Evolutionary conservation across 2,797 vertebrate species (phyloP).

Genomic region (Clarias platycephalus): DNA sequence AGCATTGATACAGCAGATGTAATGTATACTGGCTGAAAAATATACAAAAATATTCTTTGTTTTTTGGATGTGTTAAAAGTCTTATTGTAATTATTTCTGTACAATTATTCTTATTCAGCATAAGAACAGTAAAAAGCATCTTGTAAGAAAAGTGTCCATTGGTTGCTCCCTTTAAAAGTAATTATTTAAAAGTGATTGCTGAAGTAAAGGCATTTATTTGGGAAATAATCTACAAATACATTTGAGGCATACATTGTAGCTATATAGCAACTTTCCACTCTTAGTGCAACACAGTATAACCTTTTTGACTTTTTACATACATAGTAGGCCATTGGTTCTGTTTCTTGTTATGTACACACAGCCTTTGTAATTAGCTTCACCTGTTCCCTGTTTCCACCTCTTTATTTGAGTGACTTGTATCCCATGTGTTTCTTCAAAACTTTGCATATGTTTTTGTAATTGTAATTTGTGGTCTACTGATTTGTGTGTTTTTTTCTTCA

Average conservation of each 20-base stretch:
- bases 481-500: neutral
- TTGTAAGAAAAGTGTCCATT: neutral
- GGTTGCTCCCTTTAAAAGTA: neutral
- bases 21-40: neutral
- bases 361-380: neutral
- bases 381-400: conserved; percentile 10
- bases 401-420: neutral
- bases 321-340: neutral
- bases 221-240: neutral
- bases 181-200: neutral
- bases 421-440: neutral
- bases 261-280: neutral
- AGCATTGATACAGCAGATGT: neutral
- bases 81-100: neutral
- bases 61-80: neutral
- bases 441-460: conserved; percentile 1
- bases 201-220: neutral
- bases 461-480: neutral
- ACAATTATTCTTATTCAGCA: neutral
- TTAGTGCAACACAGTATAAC: neutral
- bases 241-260: neutral
- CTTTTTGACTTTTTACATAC: neutral
- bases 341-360: neutral
- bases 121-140: neutral
- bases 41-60: neutral